Evolutionary conservation across 2,888 invertebrate species (phyloP), one percentile per base, ranked within the genome.

Genomic region (Eupithecia centaureata): DNA sequence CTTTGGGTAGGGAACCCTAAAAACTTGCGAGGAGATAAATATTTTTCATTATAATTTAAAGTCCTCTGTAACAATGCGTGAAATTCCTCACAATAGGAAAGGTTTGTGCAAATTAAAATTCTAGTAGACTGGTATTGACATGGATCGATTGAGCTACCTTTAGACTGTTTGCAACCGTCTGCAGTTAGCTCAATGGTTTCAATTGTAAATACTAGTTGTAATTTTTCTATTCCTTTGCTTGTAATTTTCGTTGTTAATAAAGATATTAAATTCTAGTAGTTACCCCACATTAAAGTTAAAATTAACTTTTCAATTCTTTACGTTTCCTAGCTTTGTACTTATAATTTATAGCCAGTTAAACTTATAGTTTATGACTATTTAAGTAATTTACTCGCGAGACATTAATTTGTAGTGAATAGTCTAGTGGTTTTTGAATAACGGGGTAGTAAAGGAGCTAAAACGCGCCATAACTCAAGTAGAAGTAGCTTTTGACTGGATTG

Each of bases 261-360:
- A n/a, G n/a, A n/a, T n/a, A n/a, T n/a, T n/a, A n/a, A n/a, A n/a
- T n/a, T n/a, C n/a, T n/a, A n/a, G n/a, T n/a, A n/a, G n/a, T n/a
- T n/a, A 47, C 8, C 8, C 18, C 2, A 42, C 47, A 47, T 4
- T 52, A 15, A 52, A 52, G 25, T 52, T 18, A 56, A 56, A 56
- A 30, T 56, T 30, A 56, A 30, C 30, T 56, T 56, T n/a, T 30
- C 52, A 52, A 27, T 52, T 27, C 52, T 52, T 52, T 7, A 28
- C 27, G 52, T 28, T 52, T 27, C 52, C 54, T 28, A 30, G 54
- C 54, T 56, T 56, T 56, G 30, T 30, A 28, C 28, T 22, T 56
- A 56, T 56, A 28, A 56, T 56, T 56, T 56, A 56, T 30, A 56
- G 7, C 59, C 59, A 59, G 38, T 38, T 59, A 38, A 58, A 59